These are phyloP conservation scores for Gallinago undulata DNA, from an alignment of 2,113 vertebrate species.

Conservation along the genomic window DNA sequence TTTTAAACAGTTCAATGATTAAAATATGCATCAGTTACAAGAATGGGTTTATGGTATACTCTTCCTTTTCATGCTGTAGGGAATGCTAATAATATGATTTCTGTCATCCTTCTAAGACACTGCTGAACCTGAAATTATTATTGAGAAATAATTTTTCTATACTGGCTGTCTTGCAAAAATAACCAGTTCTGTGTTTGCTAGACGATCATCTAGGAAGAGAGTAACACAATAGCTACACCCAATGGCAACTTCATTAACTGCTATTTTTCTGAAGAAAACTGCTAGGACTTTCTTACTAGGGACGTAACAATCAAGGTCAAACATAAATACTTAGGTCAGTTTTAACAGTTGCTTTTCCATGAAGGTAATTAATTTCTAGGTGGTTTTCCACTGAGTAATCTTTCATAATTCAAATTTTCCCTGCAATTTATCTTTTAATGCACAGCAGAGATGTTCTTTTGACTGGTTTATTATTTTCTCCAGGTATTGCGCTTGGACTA, in stretches of 20 bases:
- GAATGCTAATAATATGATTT: slow-evolving; percentile 6
- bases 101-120: not conserved
- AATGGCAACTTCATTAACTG: slow-evolving; percentile 38
- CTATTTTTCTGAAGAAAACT: not conserved
- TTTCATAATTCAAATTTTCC: not conserved
- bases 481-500: not conserved
- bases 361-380: not conserved
- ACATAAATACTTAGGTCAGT: not conserved
- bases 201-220: not conserved
- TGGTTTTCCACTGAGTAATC: not conserved
- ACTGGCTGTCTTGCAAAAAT: not conserved
- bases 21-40: not conserved
- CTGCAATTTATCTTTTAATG: not conserved
- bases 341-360: not conserved
- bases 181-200: not conserved
- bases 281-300: not conserved
- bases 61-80: not conserved
- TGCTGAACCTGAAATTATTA: not conserved
- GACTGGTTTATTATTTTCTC: not conserved
- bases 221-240: slow-evolving; percentile 63
- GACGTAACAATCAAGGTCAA: not conserved
- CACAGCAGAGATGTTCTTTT: not conserved
- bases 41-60: not conserved
- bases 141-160: not conserved
- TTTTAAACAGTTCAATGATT: not conserved